Evolutionary conservation across 1,140 invertebrate genomes (phyloP).

Genomic region (Platyscapa corneri): DNA sequence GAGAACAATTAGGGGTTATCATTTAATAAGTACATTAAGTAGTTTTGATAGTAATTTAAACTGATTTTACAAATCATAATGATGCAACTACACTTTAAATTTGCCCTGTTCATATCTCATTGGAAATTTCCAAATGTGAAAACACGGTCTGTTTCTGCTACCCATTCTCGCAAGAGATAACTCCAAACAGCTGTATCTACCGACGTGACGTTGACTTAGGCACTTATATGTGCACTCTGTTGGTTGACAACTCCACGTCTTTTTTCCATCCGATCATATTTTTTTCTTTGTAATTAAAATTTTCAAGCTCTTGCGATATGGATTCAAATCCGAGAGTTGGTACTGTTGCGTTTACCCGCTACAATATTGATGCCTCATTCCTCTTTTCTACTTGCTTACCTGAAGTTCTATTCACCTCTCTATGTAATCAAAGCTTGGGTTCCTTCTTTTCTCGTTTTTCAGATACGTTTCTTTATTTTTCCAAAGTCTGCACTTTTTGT

Average conservation of each 20-base stretch:
- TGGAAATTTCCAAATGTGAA: no score
- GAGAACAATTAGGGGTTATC: no score
- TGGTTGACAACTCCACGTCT: not conserved
- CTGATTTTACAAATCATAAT: no score
- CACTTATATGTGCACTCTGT: not conserved
- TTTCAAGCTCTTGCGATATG: not conserved
- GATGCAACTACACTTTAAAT: no score
- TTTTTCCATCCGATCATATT: not conserved
- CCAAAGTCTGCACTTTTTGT: not conserved
- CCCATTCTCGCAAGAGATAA: not conserved
- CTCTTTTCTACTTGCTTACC: not conserved
- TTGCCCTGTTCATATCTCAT: no score
- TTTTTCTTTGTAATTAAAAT: slow-evolving; percentile 26
- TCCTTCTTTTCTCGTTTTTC: not conserved
- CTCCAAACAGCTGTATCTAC: not conserved
- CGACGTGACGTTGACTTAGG: not conserved
- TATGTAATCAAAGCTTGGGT: not conserved
- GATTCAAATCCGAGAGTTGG: not conserved
- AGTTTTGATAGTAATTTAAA: no score
- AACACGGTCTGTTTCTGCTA: not conserved
- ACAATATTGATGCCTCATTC: no score
- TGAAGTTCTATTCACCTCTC: not conserved
- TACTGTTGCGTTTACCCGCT: no score
- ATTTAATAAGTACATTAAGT: no score
- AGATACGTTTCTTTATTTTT: not conserved